phyloP scores from a whole-genome alignment of 2,888 invertebrate species.

The Cephus pulcher region DNA sequence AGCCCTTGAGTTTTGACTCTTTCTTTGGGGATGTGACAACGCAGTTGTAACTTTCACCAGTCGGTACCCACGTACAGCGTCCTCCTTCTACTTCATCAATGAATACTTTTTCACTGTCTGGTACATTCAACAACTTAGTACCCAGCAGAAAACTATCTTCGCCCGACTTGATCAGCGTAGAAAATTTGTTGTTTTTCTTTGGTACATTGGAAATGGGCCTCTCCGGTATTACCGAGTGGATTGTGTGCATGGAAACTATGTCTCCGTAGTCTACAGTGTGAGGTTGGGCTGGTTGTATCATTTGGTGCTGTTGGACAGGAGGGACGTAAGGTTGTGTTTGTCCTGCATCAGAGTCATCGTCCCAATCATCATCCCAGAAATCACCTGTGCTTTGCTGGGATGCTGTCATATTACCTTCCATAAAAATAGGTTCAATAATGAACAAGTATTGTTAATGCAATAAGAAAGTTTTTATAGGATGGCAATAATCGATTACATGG shows the following conservation, averaged over 20 bases:
- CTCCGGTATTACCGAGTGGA: slow-evolving; percentile 73
- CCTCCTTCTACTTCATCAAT: slow-evolving; percentile 79
- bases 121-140: slow-evolving; percentile 75
- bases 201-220: slow-evolving; percentile 69
- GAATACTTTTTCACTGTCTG: slow-evolving; percentile 78
- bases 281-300: slow-evolving; percentile 50
- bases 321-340: slow-evolving; percentile 66
- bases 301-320: slow-evolving; percentile 65
- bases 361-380: slow-evolving; percentile 90
- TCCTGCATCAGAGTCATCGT: slow-evolving; percentile 86
- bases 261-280: slow-evolving; percentile 60
- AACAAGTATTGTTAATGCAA: not conserved
- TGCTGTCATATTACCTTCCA: slow-evolving; percentile 52
- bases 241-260: slow-evolving; percentile 69
- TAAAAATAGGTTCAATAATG: slow-evolving; percentile 55
- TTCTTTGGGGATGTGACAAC: slow-evolving; percentile 95
- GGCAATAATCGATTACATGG: not conserved
- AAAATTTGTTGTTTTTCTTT: slow-evolving; percentile 83
- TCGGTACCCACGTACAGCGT: slow-evolving; percentile 82
- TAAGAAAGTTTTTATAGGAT: not conserved
- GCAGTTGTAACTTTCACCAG: slow-evolving; percentile 82
- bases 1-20: slow-evolving; percentile 95
- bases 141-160: slow-evolving; percentile 91
- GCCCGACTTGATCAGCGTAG: slow-evolving; percentile 90
- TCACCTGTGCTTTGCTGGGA: slow-evolving; percentile 71